Evolutionary conservation across 2,888 invertebrate species (phyloP).

Genomic region (Mechanitis messenoides): DNA sequence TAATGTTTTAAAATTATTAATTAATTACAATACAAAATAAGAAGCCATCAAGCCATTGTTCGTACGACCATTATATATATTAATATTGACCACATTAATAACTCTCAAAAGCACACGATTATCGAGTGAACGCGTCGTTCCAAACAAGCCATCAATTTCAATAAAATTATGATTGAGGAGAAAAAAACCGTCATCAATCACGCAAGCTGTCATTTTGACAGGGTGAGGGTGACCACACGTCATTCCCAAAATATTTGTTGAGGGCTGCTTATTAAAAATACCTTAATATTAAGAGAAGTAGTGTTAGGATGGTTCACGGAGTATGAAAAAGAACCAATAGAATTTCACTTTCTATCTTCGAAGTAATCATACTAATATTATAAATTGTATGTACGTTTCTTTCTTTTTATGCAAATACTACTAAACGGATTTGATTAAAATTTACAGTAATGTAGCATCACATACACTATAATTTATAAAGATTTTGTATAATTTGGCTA

Average conservation of each 20-base stretch:
- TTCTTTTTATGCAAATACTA: no score
- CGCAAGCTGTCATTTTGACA: constrained; percentile 46
- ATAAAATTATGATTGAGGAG: constrained; percentile 60
- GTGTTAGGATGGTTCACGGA: background rate
- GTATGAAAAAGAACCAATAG: background rate
- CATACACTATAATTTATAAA: no score
- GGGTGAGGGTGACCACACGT: constrained; percentile 36
- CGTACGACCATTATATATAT: constrained; percentile 4
- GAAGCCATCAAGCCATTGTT: background rate
- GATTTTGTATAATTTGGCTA: no score
- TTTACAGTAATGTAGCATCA: no score
- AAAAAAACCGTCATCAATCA: constrained; percentile 55
- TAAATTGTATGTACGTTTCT: no score
- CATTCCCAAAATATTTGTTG: constrained; percentile 30
- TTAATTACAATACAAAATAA: no score
- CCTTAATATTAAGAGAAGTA: constrained; percentile 8
- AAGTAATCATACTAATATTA: no score
- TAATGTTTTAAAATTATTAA: no score
- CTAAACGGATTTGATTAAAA: no score
- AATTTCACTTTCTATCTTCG: no score
- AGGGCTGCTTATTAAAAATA: constrained; percentile 27
- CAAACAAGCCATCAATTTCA: constrained; percentile 61
- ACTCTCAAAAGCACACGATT: constrained; percentile 38
- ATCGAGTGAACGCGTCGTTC: constrained; percentile 37
- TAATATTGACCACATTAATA: constrained; percentile 35